Percentiles rank a stretch among this genome's conserved stretches.
Evolutionary conservation across 2,888 invertebrate genomes (phyloP).

Genomic region (Venustoraphidia nigricollis): DNA sequence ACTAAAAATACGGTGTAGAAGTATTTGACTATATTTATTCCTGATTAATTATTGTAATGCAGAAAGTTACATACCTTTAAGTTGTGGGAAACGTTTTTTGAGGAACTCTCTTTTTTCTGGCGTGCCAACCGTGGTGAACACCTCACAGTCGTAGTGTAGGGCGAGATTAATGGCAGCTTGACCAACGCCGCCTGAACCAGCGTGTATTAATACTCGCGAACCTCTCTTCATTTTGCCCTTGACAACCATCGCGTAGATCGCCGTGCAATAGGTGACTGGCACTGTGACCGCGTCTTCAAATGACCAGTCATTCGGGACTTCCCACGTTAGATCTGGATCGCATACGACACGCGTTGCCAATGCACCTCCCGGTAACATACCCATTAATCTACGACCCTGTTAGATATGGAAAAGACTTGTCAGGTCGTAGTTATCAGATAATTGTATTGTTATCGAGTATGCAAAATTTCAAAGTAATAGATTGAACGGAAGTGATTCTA

Average conservation of each 20-base stretch:
- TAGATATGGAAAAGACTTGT: too few species aligned
- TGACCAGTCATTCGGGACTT: conserved; percentile 35
- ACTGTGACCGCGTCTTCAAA: conserved; percentile 42
- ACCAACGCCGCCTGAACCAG: conserved; percentile 50
- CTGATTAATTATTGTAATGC: too few species aligned
- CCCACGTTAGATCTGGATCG: conserved; percentile 29
- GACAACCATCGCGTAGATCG: conserved; percentile 27
- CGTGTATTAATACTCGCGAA: conserved; percentile 33
- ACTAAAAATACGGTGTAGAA: not conserved
- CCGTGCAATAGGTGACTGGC: conserved; percentile 42
- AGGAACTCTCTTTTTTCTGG: conserved; percentile 34
- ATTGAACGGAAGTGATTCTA: too few species aligned
- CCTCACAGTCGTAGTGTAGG: conserved; percentile 35
- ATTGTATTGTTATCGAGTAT: too few species aligned
- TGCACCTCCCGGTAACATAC: conserved; percentile 32
- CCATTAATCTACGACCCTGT: conserved; percentile 23
- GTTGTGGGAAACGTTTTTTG: conserved; percentile 32
- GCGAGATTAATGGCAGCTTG: conserved; percentile 54
- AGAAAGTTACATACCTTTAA: conserved; percentile 7
- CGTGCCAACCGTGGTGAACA: conserved; percentile 46
- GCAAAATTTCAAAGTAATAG: too few species aligned
- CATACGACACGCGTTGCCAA: conserved; percentile 36
- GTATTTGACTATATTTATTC: too few species aligned
- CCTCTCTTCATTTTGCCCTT: conserved; percentile 19
- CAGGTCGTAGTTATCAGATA: too few species aligned